phyloP scores from a whole-genome alignment of 2,888 invertebrate species.

The Falcaria lacertinaria region DNA sequence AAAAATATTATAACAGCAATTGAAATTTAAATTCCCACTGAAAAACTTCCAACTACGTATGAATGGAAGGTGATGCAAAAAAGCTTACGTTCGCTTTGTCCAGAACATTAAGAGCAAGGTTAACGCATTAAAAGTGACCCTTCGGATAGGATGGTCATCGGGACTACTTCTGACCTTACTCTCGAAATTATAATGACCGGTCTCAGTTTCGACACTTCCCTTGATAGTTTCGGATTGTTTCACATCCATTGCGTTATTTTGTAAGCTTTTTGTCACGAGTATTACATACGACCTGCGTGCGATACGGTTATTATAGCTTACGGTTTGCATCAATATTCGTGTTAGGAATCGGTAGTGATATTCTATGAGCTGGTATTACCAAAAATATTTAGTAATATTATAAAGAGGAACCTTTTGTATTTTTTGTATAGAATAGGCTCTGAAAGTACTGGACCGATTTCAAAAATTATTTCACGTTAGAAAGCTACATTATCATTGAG shows the following conservation, averaged over 20 bases:
- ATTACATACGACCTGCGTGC: no score
- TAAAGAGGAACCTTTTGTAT: no score
- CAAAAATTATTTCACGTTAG: no score
- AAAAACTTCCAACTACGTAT: background rate
- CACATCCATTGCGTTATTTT: slow-evolving; percentile 6
- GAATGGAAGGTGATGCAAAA: slow-evolving; percentile 9
- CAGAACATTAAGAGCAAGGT: slow-evolving; percentile 18
- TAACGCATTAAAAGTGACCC: slow-evolving; percentile 22
- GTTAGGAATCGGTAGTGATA: no score
- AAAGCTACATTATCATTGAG: no score
- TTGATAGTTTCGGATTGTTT: background rate
- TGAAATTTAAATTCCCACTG: background rate
- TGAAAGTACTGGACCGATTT: no score
- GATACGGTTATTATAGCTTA: no score
- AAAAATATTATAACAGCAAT: background rate
- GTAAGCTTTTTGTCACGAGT: no score
- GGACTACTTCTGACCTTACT: slow-evolving; percentile 22
- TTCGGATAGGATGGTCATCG: slow-evolving; percentile 25
- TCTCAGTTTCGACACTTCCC: background rate
- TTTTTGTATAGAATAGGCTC: no score
- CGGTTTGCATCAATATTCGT: no score
- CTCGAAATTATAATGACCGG: slow-evolving; percentile 32
- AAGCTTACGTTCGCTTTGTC: slow-evolving; percentile 14
- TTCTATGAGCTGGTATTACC: no score
- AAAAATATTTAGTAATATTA: no score